A percentile compares a stretch with the other conserved stretches of the same genome.
Evolutionary conservation across 2,888 invertebrate genomes (phyloP).

Genomic region (Cryptophagus acutangulus): DNA sequence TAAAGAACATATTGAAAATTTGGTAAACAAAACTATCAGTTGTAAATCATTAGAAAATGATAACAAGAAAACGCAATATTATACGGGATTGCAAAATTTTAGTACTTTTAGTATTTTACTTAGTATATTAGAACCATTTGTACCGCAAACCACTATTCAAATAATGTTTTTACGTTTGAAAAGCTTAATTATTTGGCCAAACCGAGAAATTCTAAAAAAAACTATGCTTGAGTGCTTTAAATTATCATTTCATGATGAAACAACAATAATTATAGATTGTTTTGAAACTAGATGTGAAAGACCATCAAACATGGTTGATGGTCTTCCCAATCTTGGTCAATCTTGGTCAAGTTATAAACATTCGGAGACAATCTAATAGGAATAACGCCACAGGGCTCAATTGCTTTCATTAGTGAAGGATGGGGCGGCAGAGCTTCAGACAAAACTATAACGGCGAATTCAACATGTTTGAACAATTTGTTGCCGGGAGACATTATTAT

Average conservation of each 20-base stretch:
- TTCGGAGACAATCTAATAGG: background rate
- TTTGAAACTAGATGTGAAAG: background rate
- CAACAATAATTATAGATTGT: background rate
- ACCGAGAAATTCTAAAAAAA: background rate
- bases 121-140: no score
- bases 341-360: background rate
- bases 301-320: background rate
- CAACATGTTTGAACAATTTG: conserved; percentile 6
- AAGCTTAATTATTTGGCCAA: background rate
- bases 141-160: background rate
- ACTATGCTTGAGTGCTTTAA: background rate
- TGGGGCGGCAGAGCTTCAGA: background rate
- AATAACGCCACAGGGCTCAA: no score
- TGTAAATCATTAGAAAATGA: no score
- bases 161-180: background rate
- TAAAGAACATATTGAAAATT: no score
- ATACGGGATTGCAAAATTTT: no score
- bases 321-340: background rate
- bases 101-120: no score
- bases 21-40: no score
- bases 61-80: no score
- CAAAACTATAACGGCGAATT: background rate
- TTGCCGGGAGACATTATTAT: background rate
- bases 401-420: no score
- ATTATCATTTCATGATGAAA: background rate